Percentiles rank a stretch among this genome's conserved stretches.
Evolutionary conservation across 2,888 invertebrate genomes (phyloP).

Genomic region (Portevinia maculata): DNA sequence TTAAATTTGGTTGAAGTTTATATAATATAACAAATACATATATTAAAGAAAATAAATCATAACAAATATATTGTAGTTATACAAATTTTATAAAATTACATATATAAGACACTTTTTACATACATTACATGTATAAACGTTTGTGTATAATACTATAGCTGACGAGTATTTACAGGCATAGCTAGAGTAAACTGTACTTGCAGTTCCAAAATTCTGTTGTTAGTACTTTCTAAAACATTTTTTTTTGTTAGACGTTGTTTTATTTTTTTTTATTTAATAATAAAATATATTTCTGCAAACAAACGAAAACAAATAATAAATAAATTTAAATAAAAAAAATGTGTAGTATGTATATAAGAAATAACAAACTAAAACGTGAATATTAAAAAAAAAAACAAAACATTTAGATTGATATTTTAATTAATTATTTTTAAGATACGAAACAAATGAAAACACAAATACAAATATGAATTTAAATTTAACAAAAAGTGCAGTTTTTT

Average conservation of each 20-base stretch:
- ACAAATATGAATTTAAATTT: slow-evolving; percentile 65
- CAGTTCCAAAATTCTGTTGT: slow-evolving; percentile 45
- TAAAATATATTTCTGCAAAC: slow-evolving; percentile 31
- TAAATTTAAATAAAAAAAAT: slow-evolving; percentile 38
- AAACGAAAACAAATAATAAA: slow-evolving; percentile 50
- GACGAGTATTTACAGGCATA: slow-evolving; percentile 63
- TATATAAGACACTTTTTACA: slow-evolving; percentile 57
- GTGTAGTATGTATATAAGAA: slow-evolving; percentile 67
- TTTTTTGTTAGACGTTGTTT: slow-evolving; percentile 40
- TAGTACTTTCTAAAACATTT: slow-evolving; percentile 21
- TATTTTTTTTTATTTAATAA: slow-evolving; percentile 24
- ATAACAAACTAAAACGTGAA: slow-evolving; percentile 58
- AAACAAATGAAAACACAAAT: slow-evolving; percentile 70
- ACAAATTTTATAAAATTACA: slow-evolving; percentile 68
- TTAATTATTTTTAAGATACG: slow-evolving; percentile 70
- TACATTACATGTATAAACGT: slow-evolving; percentile 59
- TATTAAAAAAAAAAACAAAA: slow-evolving; percentile 39
- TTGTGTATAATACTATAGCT: slow-evolving; percentile 55
- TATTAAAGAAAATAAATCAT: slow-evolving; percentile 5
- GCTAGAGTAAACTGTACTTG: slow-evolving; percentile 53
- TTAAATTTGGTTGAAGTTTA: slow-evolving; percentile 28
- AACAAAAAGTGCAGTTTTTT: slow-evolving; percentile 25
- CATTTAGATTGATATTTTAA: slow-evolving; percentile 70
- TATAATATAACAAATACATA: slow-evolving; percentile 20
- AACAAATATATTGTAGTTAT: slow-evolving; percentile 67